Evolutionary conservation across 2,113 vertebrate species (phyloP).

Genomic region (Thunnus maccoyii): DNA sequence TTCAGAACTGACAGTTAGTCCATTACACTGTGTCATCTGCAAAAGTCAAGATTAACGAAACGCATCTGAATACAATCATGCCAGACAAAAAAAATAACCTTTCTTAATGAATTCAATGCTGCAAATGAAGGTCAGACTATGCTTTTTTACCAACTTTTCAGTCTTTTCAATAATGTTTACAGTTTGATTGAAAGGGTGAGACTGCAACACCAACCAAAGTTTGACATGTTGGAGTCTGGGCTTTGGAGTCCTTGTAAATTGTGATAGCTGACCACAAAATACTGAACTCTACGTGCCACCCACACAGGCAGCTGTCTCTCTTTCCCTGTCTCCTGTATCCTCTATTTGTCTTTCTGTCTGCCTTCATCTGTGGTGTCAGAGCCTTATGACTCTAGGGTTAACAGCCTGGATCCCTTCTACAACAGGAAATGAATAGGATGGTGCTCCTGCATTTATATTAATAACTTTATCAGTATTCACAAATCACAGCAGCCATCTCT

Average conservation of each 20-base stretch:
- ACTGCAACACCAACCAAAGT: background rate
- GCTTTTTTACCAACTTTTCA: background rate
- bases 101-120: background rate
- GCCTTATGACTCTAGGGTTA: constrained; percentile 63
- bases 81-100: background rate
- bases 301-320: background rate
- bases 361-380: constrained; percentile 45
- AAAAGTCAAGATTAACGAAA: background rate
- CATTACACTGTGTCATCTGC: background rate
- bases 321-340: background rate
- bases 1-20: background rate
- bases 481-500: constrained; percentile 63
- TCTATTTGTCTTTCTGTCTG: constrained; percentile 4
- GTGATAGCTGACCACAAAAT: background rate
- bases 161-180: no score
- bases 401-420: constrained; percentile 50
- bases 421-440: constrained; percentile 75
- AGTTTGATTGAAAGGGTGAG: no score
- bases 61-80: background rate
- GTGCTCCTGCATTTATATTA: constrained; percentile 73
- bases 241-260: background rate
- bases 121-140: background rate
- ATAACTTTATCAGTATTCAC: constrained; percentile 77
- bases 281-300: background rate
- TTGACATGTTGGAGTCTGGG: background rate